Conservation (phyloP, 2,797 vertebrate genomes). For the Coracias cyanogaster region DNA sequence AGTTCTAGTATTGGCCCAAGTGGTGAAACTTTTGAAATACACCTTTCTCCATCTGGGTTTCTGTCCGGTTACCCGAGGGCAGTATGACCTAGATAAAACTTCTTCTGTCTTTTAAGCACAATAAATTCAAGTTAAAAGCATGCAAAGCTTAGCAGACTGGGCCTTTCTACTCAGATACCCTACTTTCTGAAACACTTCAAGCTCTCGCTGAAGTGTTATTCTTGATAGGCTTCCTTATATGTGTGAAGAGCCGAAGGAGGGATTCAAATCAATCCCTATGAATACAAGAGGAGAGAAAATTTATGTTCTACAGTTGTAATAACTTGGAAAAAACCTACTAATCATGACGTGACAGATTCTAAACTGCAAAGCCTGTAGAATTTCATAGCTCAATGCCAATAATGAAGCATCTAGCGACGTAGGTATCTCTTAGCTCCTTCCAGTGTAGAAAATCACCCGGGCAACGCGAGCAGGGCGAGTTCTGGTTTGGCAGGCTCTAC, state of each 20-base stretch:
- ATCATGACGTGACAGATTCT: neutral
- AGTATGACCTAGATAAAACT: conserved; percentile 50
- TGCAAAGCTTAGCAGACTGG: neutral
- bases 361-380: neutral
- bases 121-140: conserved; percentile 55
- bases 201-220: neutral
- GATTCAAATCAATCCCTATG: neutral
- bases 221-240: neutral
- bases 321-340: neutral
- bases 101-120: conserved; percentile 24
- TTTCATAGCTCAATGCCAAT: neutral
- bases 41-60: conserved; percentile 35
- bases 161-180: neutral
- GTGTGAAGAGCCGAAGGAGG: neutral
- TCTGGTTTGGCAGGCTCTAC: neutral
- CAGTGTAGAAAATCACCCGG: neutral
- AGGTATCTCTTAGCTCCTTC: neutral
- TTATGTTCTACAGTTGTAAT: neutral
- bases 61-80: conserved; percentile 36
- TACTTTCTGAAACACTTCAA: neutral
- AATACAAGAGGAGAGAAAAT: neutral
- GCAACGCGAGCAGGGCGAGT: neutral
- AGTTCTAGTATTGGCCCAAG: neutral
- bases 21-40: neutral
- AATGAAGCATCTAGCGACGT: neutral